Evolutionary conservation across 1,140 invertebrate species (phyloP), one percentile per base, ranked within the genome.

Genomic region (Cyclina sinensis): DNA sequence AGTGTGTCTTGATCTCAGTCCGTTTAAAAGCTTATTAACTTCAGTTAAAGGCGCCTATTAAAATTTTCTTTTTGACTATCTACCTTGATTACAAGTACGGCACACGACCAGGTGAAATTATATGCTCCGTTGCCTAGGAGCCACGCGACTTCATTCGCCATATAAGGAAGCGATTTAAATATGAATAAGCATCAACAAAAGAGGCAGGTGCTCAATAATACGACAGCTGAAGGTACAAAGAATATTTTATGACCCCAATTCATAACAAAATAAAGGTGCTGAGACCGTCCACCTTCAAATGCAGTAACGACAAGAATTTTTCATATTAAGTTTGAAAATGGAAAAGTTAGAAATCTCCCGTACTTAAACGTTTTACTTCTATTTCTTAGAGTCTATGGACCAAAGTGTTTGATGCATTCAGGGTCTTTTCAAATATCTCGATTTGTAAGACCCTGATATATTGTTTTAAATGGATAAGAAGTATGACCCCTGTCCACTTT

Each of bases 191-290:
- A 37, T 62, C 39, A 65, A 76, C 79, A 70, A 76, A 59, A 82
- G 68, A 74, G 65, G 79, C 86, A 88, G 86, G 86, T 88, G 86
- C 65, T 27, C 48, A 1, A 24, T 62, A 37, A 57, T 62, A 43
- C 86, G 79, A 82, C 86, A 88, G 86, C 86, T 88, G 86, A 82
- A 43, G 46, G 39, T 88, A 82, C 48, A 88, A 80, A 88, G 86
- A 83, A 88, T 27, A 76, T 82, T 88, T 82, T 88, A 88, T 88
- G 59, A 46, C 46, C 79, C 39, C 62, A 65, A 82, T 76, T 74
- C 78, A 83, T 76, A 51, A 59, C 16, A 74, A 39, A 70, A 88
- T 43, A 76, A 76, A 88, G 46, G 62, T 39, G 39, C 46, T 35
- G 32, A 37, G 65, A 21, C 39, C 54, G 39, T 11, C 32, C 62